These are phyloP conservation scores for Escarpia spicata DNA, from an alignment of 2,888 invertebrate species.

Conservation along the genomic window DNA sequence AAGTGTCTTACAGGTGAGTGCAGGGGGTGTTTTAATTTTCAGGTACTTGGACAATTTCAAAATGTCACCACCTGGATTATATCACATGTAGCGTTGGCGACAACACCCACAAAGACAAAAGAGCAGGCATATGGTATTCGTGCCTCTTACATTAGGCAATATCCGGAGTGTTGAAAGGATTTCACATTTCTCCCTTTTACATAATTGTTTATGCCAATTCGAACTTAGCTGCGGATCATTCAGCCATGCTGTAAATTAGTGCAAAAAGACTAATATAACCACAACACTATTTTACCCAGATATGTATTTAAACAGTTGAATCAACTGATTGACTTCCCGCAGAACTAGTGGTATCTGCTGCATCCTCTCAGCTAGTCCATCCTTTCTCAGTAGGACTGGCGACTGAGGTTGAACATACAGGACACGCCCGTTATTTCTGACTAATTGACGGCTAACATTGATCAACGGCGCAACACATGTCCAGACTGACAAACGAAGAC, in stretches of 20 bases:
- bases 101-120: neutral
- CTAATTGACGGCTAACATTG: neutral
- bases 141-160: neutral
- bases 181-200: neutral
- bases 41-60: neutral
- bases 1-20: slow-evolving; percentile 53
- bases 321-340: no score
- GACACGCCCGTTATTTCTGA: neutral
- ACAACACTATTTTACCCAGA: neutral
- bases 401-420: neutral
- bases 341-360: neutral
- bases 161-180: neutral
- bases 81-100: neutral
- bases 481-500: slow-evolving; percentile 16
- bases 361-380: neutral
- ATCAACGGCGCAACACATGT: neutral
- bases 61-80: neutral
- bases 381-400: neutral
- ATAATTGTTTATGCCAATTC: neutral
- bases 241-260: neutral
- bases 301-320: neutral
- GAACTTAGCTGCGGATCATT: neutral
- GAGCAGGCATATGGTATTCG: neutral
- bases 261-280: neutral
- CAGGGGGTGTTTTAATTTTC: neutral